Conservation (phyloP, 2,113 vertebrate species). For the Ploceus nigricollis region DNA sequence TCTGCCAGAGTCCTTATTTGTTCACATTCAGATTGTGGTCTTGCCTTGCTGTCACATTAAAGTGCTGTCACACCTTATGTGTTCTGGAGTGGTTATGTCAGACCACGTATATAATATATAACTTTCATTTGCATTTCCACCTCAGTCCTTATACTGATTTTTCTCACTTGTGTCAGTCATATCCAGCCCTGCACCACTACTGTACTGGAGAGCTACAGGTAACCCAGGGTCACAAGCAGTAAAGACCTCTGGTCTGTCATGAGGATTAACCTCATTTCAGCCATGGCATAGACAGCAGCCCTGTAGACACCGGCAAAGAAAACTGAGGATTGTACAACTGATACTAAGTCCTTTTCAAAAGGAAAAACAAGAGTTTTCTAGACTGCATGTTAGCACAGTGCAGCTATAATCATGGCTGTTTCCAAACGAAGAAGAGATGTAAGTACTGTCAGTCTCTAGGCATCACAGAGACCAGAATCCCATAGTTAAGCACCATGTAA, state of each 20-base stretch:
- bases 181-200: not conserved
- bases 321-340: not conserved
- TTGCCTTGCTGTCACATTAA: not conserved
- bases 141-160: not conserved
- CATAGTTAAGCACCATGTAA: conserved; percentile 13
- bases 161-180: not conserved
- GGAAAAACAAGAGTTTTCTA: not conserved
- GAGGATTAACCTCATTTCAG: conserved; percentile 20
- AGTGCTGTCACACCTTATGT: not conserved
- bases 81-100: not conserved
- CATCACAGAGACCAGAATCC: not conserved
- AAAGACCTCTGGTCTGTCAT: not conserved
- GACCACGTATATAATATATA: not conserved
- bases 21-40: not conserved
- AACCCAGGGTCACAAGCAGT: not conserved
- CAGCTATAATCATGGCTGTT: not conserved
- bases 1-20: not conserved
- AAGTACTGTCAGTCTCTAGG: not conserved
- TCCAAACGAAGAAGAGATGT: not conserved
- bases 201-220: not conserved
- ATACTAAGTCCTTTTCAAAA: not conserved
- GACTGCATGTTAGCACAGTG: not conserved
- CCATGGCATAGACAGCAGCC: not conserved
- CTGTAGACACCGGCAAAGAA: not conserved
- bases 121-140: not conserved